Percentiles rank a stretch among this genome's conserved stretches.
Conservation (phyloP, 1,140 invertebrate genomes). For the Drosophila saltans region DNA sequence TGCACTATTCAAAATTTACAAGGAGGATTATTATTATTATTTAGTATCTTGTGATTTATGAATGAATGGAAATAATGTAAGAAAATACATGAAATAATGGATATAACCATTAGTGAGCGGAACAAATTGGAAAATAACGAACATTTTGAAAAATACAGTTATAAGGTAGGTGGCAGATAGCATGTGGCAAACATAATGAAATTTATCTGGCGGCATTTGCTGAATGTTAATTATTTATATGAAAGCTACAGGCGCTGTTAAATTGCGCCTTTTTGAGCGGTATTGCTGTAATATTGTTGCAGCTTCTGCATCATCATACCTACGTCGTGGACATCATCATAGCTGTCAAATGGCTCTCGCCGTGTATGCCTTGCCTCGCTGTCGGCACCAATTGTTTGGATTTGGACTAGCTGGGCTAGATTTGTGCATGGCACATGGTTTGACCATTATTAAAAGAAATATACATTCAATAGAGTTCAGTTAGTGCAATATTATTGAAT, state of each 20-base stretch:
- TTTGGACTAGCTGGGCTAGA: conserved; percentile 81
- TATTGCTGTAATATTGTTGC: not conserved
- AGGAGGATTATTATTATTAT: conserved; percentile 4
- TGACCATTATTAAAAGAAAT: not conserved
- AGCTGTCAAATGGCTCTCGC: conserved; percentile 39
- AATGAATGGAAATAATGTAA: too few species aligned
- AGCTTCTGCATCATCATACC: conserved; percentile 55
- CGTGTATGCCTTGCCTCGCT: conserved; percentile 63
- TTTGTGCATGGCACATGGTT: conserved; percentile 24
- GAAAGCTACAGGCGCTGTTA: conserved; percentile 7
- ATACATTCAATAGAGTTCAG: conserved; percentile 1
- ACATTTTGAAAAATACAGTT: conserved; percentile 14
- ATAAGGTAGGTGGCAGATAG: not conserved
- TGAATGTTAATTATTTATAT: conserved; percentile 2
- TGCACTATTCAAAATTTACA: conserved; percentile 6
- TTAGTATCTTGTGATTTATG: not conserved
- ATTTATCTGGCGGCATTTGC: not conserved
- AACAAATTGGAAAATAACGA: not conserved
- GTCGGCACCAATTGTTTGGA: conserved; percentile 72
- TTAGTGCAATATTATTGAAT: conserved; percentile 9
- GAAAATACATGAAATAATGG: not conserved
- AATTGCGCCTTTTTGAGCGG: not conserved
- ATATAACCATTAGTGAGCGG: not conserved
- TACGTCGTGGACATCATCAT: conserved; percentile 64
- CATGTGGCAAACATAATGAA: conserved; percentile 9